Evolutionary conservation across 2,888 invertebrate genomes (phyloP), one percentile per base, ranked within the genome.

Genomic region (Agriopis aurantiaria): DNA sequence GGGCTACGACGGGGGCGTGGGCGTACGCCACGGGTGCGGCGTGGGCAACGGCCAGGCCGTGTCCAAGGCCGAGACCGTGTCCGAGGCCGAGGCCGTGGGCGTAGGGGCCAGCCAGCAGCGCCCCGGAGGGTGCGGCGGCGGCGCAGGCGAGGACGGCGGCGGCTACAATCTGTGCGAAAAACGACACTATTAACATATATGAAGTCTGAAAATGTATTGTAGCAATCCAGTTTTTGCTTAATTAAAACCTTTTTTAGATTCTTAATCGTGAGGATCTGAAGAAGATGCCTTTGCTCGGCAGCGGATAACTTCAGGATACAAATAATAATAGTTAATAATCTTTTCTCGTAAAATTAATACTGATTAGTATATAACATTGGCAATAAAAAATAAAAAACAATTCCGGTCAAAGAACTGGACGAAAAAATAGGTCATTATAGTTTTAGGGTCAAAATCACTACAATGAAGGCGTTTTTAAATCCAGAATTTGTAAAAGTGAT

Each of bases 111-210:
- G 85, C 89, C 87, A 91, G 86, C 90, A 91, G 85, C 71, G 84
- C 85, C 76, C 91, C 91, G 61, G 91, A 90, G 60, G 91, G 91
- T 68, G 85, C 91, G 78, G 92, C 91, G 88, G 91, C 90, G 90
- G 91, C 91, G 89, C 88, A 90, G 88, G 88, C 88, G 84, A 88
- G 85, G 87, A 95, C 87, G 90, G 95, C 93, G 87, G 92, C 91
- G 90, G 95, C 90, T 83, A 95, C 94, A 91, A 95, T 95, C 95
- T 95, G 91, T 59, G 85, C 87, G 75, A 76, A 72, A 76, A 73
- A 8, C 5, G 33, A 46, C 58, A 8, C 23, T 33, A n/a, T 58
- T 48, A 58, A 7, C 45, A 10, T 14, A 0, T 11, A 0, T 17
- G 17, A 57, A 45, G 14, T 8, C 17, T 45, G 6, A 57, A 57